Conservation (phyloP, 2,797 vertebrate genomes). For the Ciconia nigra region DNA sequence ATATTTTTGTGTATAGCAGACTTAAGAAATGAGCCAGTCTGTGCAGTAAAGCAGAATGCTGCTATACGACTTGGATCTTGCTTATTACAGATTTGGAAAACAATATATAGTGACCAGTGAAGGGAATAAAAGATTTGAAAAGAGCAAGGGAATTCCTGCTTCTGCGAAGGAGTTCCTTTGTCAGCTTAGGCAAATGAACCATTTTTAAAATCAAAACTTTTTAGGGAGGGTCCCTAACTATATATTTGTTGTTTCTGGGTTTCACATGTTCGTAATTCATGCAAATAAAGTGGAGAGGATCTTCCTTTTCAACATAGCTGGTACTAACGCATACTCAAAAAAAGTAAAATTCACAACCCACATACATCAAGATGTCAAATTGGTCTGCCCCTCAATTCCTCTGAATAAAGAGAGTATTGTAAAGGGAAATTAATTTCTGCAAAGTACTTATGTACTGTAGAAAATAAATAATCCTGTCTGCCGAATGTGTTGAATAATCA, state of each 20-base stretch:
- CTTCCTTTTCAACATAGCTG: background rate
- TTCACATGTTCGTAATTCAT: background rate
- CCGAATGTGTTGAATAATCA: background rate
- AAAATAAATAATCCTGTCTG: background rate
- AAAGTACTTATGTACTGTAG: background rate
- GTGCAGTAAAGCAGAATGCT: background rate
- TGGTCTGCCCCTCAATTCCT: background rate
- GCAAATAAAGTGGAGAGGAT: background rate
- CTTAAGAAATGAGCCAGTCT: background rate
- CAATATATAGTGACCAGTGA: background rate
- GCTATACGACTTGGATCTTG: background rate
- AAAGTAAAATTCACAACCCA: background rate
- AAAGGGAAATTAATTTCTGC: background rate
- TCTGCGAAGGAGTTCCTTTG: background rate
- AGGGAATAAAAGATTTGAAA: background rate
- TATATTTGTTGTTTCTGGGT: background rate
- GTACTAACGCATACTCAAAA: background rate
- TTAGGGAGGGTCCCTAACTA: accelerated
- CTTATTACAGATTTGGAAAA: background rate
- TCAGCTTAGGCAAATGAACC: background rate
- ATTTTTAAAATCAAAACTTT: background rate
- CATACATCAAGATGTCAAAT: background rate
- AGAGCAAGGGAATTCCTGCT: background rate
- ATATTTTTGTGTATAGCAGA: background rate
- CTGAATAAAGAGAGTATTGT: background rate